Conservation (phyloP, 2,888 invertebrate genomes). For the Tachina grossa region DNA sequence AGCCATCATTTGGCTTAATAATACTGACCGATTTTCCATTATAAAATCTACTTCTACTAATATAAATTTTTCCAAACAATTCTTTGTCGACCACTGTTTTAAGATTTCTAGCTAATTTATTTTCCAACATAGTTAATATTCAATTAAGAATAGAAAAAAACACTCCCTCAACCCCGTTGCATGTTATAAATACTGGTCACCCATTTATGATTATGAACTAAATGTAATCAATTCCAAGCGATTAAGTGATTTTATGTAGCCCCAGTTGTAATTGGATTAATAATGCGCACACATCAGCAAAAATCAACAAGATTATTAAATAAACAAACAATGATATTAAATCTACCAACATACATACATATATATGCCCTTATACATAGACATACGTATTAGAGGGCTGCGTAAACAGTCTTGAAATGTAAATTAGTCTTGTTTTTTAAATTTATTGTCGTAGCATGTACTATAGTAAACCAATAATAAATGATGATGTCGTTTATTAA, state of each 20-base stretch:
- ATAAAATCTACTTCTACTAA: no score
- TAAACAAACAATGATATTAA: slow-evolving; percentile 26
- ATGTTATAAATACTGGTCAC: slow-evolving; percentile 46
- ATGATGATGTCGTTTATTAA: no score
- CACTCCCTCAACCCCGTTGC: slow-evolving; percentile 42
- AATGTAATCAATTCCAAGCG: slow-evolving; percentile 76
- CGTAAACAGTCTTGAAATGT: no score
- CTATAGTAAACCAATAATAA: no score
- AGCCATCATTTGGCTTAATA: no score
- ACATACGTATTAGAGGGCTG: slow-evolving; percentile 18
- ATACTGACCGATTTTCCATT: no score
- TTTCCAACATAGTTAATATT: slow-evolving; percentile 50
- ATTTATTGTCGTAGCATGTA: no score
- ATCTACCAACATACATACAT: slow-evolving; percentile 13
- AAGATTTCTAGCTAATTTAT: not conserved
- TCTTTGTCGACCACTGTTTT: not conserved
- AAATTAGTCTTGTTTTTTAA: no score
- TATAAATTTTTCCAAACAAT: no score
- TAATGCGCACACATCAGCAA: slow-evolving; percentile 75
- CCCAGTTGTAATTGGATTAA: slow-evolving; percentile 80
- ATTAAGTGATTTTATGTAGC: slow-evolving; percentile 80
- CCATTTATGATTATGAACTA: slow-evolving; percentile 42
- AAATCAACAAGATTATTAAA: slow-evolving; percentile 63
- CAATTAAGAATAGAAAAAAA: slow-evolving; percentile 56
- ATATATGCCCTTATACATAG: not conserved